Evolutionary conservation across 2,797 vertebrate genomes (phyloP).

Genomic region (Periparus ater): DNA sequence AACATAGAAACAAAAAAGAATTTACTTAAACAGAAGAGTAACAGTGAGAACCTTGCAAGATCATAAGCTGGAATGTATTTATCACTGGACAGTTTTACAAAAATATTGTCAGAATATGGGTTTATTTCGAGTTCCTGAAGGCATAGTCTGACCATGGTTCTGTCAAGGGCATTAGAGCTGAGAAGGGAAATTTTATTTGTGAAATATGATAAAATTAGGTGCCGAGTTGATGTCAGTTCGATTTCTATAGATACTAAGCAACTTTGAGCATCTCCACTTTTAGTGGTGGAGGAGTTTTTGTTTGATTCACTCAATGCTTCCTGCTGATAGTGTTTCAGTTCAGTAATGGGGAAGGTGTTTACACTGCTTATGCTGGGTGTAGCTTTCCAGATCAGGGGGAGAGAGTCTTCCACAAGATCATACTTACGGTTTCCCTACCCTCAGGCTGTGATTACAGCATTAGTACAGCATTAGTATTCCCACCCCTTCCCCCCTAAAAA

Average conservation of each 20-base stretch:
- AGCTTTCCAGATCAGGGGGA: background rate
- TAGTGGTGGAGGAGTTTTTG: background rate
- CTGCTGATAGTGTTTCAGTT: background rate
- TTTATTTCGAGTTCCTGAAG: background rate
- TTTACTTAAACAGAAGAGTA: background rate
- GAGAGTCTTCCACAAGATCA: background rate
- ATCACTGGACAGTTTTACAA: background rate
- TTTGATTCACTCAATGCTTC: background rate
- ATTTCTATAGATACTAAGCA: background rate
- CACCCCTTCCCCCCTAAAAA: background rate
- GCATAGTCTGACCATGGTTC: background rate
- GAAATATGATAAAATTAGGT: background rate
- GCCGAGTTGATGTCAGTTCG: background rate
- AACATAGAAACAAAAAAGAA: background rate
- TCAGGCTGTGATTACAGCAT: background rate
- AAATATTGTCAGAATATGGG: background rate
- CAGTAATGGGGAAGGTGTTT: background rate
- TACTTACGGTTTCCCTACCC: background rate
- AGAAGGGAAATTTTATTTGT: background rate
- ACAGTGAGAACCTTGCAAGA: background rate
- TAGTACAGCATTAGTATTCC: background rate
- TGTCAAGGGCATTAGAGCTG: background rate
- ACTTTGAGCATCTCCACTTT: background rate
- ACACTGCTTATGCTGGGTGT: background rate
- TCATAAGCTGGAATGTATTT: background rate